Conservation (phyloP, 1,140 invertebrate species). For the Drosophila parabipectinata region DNA sequence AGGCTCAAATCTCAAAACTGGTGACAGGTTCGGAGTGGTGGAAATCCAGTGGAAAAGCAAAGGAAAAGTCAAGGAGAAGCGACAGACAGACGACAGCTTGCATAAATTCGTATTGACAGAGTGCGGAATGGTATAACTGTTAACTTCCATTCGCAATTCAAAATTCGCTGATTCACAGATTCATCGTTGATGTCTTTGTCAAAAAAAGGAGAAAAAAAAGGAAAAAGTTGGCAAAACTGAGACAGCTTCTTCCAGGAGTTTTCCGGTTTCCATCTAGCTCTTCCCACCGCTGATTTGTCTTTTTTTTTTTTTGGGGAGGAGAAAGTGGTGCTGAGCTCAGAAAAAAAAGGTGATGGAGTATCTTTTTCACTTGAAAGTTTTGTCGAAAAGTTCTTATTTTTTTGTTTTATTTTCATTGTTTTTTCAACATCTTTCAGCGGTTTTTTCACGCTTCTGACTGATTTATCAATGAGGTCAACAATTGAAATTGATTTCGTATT, state of each 20-base stretch:
- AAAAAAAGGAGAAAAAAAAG: constrained; percentile 34
- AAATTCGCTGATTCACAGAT: constrained; percentile 58
- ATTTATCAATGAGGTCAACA: constrained; percentile 49
- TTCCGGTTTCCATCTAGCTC: neutral
- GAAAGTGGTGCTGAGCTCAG: neutral
- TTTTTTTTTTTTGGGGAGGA: no score
- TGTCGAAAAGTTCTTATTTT: neutral
- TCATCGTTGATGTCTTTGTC: constrained; percentile 67
- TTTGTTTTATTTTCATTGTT: neutral
- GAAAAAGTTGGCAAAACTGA: constrained; percentile 16
- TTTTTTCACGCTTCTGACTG: constrained; percentile 31
- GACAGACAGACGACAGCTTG: constrained; percentile 60
- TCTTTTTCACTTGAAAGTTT: constrained; percentile 7
- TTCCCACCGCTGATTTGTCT: constrained; percentile 6
- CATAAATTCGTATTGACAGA: constrained; percentile 80
- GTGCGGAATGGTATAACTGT: constrained; percentile 70
- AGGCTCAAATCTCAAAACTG: neutral
- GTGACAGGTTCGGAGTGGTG: neutral
- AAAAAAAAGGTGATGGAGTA: neutral
- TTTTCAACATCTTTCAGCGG: constrained; percentile 15
- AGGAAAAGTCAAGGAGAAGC: neutral
- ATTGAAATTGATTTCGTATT: constrained; percentile 42
- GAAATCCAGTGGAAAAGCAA: neutral
- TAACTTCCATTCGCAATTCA: constrained; percentile 52
- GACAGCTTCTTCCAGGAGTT: constrained; percentile 15